A percentile compares a stretch with the other conserved stretches of the same genome.
phyloP scores from a whole-genome alignment of 2,888 invertebrate genomes.

The Saturnia japonica region DNA sequence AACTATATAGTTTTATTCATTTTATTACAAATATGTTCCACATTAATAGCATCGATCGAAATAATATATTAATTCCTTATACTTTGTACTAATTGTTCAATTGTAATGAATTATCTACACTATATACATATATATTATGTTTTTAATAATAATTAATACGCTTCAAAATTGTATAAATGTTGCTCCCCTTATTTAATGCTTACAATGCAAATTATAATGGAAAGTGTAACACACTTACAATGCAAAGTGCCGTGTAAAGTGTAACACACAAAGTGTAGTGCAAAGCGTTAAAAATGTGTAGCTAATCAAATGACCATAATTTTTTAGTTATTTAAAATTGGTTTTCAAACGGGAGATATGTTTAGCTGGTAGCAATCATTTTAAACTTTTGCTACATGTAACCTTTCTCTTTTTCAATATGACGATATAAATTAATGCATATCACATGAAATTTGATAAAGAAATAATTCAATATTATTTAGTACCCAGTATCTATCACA shows the following conservation, averaged over 20 bases:
- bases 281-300: neutral
- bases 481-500: neutral
- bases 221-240: neutral
- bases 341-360: neutral
- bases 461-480: neutral
- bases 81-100: constrained; percentile 15
- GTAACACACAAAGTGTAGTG: neutral
- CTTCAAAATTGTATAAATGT: constrained; percentile 12
- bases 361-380: neutral
- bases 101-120: constrained; percentile 11
- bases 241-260: neutral
- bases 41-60: constrained; percentile 33
- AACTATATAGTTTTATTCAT: constrained; percentile 8
- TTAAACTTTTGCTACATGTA: neutral
- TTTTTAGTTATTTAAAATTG: neutral
- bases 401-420: neutral
- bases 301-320: neutral
- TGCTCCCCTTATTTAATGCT: neutral
- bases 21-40: constrained; percentile 31
- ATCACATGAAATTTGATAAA: neutral
- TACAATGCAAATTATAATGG: neutral
- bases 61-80: neutral
- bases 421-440: neutral
- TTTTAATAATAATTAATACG: constrained; percentile 24
- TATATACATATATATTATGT: constrained; percentile 9